Evolutionary conservation across 2,888 invertebrate species (phyloP), one percentile per base, ranked within the genome.

Genomic region (Netelia inedita): DNA sequence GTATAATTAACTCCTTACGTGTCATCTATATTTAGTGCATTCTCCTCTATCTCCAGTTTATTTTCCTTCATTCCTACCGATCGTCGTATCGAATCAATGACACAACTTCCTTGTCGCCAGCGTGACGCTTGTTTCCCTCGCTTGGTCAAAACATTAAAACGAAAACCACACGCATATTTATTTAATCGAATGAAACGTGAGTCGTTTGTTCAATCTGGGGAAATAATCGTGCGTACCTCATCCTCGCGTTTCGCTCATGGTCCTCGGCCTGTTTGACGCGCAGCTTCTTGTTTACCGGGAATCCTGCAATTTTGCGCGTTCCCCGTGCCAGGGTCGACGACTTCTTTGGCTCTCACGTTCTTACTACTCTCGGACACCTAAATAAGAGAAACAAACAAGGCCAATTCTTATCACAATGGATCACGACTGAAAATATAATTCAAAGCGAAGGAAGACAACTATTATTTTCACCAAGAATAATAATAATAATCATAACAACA

Each of bases 261-360:
- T 71, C 21, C 19, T 19, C 16, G 19, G 1, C 14, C 16, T 8
- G 55, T 50, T 28, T 53, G 21, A 28, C 71, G 63, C 61, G 16
- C 53, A 61, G 53, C 61, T 72, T 65, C 50, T 53, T 35, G 1
- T 55, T 65, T 72, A 68, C 53, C 50, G 50, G n/a, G 74, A 69
- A 83, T 69, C 21, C 68, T 14, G 74, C 41, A 11, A 79, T 68
- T 74, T 79, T 68, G 19, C 43, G 63, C 63, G 61, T n/a, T 19
- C 16, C 57, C 72, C 1, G 61, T 3, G 63, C 28, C 65, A 71
- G 71, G 79, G 79, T 83, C 79, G 65, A 83, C 53, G 83, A 75
- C 65, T 57, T 61, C 50, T 41, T 65, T 11, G 8, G 21, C 50
- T 50, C 28, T 46, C 16, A 5, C 28, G 43, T 10, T 46, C 59